Base-by-base conservation (phyloP, 2,797 vertebrate species). In the Chaenodraco wilsoni region DNA sequence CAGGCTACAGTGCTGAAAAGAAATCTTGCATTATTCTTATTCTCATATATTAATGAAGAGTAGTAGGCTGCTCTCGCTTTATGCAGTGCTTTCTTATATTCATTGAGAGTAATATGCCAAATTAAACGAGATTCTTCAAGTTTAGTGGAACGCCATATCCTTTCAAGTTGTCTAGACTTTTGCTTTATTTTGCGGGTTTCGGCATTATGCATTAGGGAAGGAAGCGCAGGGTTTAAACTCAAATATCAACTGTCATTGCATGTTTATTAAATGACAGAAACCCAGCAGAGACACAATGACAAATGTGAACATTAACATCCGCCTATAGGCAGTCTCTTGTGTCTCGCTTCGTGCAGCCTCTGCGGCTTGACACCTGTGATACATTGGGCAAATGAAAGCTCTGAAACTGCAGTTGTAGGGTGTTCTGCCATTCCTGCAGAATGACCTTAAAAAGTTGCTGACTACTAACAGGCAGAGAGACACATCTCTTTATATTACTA, bases 371-470 rank as follows among this genome's bases (percentile, higher is more conserved):
- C 76, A 76, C 23, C 48, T 74, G 17, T 72, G 59, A 76, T 56
- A 50, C 59, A 82, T 31, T 15, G 52, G 74, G 48, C 72, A 50
- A 31, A 9, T 66, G 23, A 80, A 65, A 56, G 40, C 58, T 78
- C 55, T 81, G 77, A 84, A 79, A 87, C 72, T 66, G 84, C 84
- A 77, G 51, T 45, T 70, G 64, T 51, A 60, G 51, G 65, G 67
- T 65, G 40, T 66, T 82, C 15, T 73, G 27, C 56, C 31, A 19
- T 65, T 84, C 52, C 78, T 78, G 78, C 70, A 54, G 61, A 84
- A 8, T 55, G 56, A 68, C 72, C 79, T 83, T 70, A 81, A 83
- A 82, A 84, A 88, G 78, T 55, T 64, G 83, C 89, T 87, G 86
- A 85, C 70, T 69, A 23, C 67, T 50, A 55, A 62, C 58, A 77